Conservation (phyloP, 2,888 invertebrate genomes). For the Pyrgus malvae region DNA sequence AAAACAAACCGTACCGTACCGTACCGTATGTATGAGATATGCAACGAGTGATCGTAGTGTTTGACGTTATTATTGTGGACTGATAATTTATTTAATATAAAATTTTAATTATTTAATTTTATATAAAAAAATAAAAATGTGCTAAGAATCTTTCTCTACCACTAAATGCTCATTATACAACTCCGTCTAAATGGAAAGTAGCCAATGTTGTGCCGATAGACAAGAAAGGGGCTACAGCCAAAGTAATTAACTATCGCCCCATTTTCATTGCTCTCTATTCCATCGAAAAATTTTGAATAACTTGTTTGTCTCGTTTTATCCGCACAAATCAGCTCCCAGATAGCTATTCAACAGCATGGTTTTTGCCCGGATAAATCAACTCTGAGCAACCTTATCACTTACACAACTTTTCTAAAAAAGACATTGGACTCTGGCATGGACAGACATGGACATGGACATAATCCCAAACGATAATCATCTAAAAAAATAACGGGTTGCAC, state of each 20-base stretch:
- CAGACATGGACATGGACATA: too few species aligned
- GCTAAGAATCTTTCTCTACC: neutral
- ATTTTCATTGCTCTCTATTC: neutral
- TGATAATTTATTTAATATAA: too few species aligned
- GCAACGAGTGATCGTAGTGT: too few species aligned
- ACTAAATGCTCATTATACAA: neutral
- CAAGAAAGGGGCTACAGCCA: neutral
- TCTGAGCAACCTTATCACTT: neutral
- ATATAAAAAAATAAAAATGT: too few species aligned
- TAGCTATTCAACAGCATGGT: neutral
- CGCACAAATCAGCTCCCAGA: neutral
- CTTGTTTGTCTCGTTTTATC: neutral
- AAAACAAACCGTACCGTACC: too few species aligned
- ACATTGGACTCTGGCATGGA: neutral
- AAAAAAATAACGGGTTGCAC: too few species aligned
- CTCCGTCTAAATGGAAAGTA: neutral
- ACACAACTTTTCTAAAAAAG: neutral
- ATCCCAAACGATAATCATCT: too few species aligned
- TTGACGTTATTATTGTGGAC: too few species aligned
- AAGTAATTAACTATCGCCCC: neutral
- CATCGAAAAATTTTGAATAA: neutral
- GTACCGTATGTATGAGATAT: too few species aligned
- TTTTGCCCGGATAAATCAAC: neutral
- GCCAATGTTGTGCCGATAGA: slow-evolving; percentile 1
- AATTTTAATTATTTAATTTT: too few species aligned